These are phyloP conservation scores for Channa striata DNA, from an alignment of 2,797 vertebrate species.

Conservation along the genomic window DNA sequence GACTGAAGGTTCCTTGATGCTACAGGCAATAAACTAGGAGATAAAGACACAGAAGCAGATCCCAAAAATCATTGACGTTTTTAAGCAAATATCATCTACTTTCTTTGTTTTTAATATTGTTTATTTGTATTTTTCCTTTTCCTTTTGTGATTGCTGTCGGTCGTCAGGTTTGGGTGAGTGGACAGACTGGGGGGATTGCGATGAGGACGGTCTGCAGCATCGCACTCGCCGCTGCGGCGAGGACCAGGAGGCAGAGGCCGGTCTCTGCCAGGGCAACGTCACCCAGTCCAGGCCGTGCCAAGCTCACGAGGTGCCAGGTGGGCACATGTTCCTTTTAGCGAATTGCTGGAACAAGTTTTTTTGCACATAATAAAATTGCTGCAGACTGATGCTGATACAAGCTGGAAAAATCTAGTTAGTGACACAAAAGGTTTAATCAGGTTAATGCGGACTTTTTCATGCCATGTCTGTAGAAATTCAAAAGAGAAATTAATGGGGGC, in stretches of 20 bases:
- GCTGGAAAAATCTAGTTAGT: slow-evolving; percentile 22
- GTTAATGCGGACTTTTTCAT: slow-evolving; percentile 43
- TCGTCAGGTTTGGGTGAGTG: slow-evolving; percentile 87
- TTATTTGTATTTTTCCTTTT: no score
- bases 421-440: slow-evolving; percentile 28
- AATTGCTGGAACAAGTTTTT: background rate
- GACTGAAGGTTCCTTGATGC: background rate
- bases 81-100: no score
- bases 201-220: slow-evolving; percentile 84
- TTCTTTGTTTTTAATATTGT: no score
- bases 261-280: slow-evolving; percentile 87
- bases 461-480: slow-evolving; percentile 44
- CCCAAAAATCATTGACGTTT: background rate
- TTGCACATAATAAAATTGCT: background rate
- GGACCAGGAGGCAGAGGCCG: slow-evolving; percentile 78
- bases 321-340: background rate
- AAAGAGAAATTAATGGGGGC: slow-evolving; percentile 42
- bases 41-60: background rate
- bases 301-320: slow-evolving; percentile 91
- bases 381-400: slow-evolving; percentile 17
- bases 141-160: background rate
- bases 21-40: background rate
- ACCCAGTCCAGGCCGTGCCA: slow-evolving; percentile 87
- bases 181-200: slow-evolving; percentile 90
- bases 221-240: slow-evolving; percentile 84